A percentile compares a stretch with the other conserved stretches of the same genome.
These are phyloP conservation scores for Potamarius usumacintae DNA, from an alignment of 2,113 vertebrate genomes.

Conservation along the genomic window DNA sequence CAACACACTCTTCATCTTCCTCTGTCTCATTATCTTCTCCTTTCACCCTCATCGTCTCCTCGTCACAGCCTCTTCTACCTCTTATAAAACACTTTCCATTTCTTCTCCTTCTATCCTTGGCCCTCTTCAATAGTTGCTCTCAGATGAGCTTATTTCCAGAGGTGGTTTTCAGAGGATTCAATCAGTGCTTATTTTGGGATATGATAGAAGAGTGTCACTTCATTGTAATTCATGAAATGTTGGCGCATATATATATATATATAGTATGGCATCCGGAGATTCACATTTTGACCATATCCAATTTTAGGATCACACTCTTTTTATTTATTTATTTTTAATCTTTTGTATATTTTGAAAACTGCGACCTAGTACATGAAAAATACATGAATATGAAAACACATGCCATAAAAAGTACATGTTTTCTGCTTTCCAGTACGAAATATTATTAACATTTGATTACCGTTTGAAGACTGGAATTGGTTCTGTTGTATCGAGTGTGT, in stretches of 20 bases:
- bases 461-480: neutral
- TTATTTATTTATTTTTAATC: neutral
- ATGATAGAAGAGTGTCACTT: neutral
- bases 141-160: neutral
- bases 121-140: neutral
- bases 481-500: neutral
- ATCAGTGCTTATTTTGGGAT: neutral
- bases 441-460: neutral
- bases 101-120: neutral
- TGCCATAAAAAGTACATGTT: neutral
- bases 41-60: conserved; percentile 6
- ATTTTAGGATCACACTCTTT: neutral
- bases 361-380: neutral
- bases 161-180: neutral
- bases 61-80: neutral
- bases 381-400: neutral
- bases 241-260: neutral
- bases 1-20: conserved; percentile 11
- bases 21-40: neutral
- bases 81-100: neutral
- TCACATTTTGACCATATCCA: neutral
- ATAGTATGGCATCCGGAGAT: neutral
- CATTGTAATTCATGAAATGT: neutral
- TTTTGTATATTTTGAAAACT: neutral
- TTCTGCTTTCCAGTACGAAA: neutral